phyloP scores from a whole-genome alignment of 2,888 invertebrate species.

The Sinhomidia bicolor region DNA sequence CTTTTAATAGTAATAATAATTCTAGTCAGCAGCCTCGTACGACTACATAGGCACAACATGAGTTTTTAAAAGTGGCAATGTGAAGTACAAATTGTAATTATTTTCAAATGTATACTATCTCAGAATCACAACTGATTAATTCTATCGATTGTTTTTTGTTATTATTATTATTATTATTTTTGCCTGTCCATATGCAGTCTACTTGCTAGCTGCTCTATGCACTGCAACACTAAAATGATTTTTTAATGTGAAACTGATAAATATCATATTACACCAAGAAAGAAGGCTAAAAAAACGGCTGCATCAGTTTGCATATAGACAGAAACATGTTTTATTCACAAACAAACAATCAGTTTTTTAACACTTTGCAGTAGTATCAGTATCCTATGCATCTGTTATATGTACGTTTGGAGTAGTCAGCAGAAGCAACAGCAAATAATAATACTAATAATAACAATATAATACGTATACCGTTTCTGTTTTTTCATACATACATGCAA shows the following conservation, averaged over 20 bases:
- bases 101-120: conserved; percentile 56
- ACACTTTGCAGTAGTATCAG: no score
- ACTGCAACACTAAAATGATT: background rate
- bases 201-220: background rate
- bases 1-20: background rate
- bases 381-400: no score
- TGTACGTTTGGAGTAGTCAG: no score
- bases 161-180: no score
- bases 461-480: background rate
- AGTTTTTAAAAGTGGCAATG: background rate
- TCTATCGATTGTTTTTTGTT: background rate
- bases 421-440: no score
- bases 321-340: conserved; percentile 18
- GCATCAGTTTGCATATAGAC: background rate
- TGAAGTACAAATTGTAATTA: conserved; percentile 15
- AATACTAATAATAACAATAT: no score
- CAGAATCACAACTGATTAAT: conserved; percentile 23
- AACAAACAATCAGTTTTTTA: conserved; percentile 13
- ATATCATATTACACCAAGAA: background rate
- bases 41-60: background rate
- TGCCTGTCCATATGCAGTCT: background rate
- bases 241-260: conserved; percentile 12
- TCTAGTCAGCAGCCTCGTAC: background rate
- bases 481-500: background rate
- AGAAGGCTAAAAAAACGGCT: background rate